These are phyloP conservation scores for Ramphastos sulfuratus DNA, from an alignment of 2,113 vertebrate species.

Conservation along the genomic window DNA sequence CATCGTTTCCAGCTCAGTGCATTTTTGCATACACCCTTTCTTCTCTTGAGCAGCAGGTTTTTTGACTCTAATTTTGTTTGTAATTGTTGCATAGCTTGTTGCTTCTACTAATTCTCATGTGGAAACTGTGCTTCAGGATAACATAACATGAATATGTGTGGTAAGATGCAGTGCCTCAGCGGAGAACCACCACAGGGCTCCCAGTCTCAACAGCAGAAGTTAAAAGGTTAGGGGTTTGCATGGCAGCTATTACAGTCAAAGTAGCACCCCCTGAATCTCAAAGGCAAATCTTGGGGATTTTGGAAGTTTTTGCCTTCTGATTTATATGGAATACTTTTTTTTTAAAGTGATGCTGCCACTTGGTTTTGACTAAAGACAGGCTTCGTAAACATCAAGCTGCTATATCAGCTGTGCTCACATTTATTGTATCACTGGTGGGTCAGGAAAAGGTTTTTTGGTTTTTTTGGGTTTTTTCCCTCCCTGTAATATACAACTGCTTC, in stretches of 20 bases:
- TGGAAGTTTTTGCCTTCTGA: not conserved
- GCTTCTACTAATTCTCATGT: not conserved
- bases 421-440: not conserved
- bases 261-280: not conserved
- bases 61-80: slow-evolving; percentile 2
- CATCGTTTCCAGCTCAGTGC: not conserved
- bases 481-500: not conserved
- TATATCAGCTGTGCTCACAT: not conserved
- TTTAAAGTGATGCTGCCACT: not conserved
- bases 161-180: not conserved
- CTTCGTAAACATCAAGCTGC: not conserved
- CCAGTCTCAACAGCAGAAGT: not conserved
- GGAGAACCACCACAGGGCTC: not conserved
- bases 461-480: not conserved
- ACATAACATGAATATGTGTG: not conserved
- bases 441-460: not conserved
- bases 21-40: slow-evolving; percentile 21
- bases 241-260: not conserved
- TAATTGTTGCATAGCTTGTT: not conserved
- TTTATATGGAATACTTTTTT: not conserved
- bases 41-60: slow-evolving; percentile 7
- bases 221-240: not conserved
- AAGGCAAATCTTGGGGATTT: not conserved
- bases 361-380: not conserved
- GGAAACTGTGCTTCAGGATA: not conserved